Base-by-base conservation (phyloP, 35 echinoderm and acorn worm species). In the Anneissia japonica region DNA sequence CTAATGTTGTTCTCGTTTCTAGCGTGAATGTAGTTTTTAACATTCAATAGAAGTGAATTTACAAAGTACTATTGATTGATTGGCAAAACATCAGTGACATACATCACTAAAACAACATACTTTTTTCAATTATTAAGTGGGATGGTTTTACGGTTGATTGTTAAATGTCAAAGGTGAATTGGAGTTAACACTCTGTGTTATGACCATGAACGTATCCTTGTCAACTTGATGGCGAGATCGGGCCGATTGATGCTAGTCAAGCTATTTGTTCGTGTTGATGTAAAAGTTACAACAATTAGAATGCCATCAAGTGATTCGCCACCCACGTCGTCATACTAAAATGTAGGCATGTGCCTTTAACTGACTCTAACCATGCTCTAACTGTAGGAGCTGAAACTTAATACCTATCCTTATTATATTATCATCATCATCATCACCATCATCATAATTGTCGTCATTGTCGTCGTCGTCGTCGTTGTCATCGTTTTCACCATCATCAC, bases 281-380 rank as follows among this genome's bases (percentile, higher is more conserved):
- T 64, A 64, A 64, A 64, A 64, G 51, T 64, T 64, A 64, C 51
- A 64, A 64, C 51, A 64, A 64, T 64, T 64, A 64, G 51, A 64
- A 64, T 64, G 10, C 11, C 19, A 64, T 64, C 51, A 64, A 64
- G 19, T 23, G 26, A 23, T 64, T 64, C 51, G 51, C 51, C 51
- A 64, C 51, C 51, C 51, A 64, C 51, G 19, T 64, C 51, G 51
- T 23, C 26, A 26, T 64, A 12, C 2, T 64, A 64, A 64, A 64
- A 64, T 23, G 10, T 64, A 64, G 51, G 19, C 51, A 9, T 64
- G 26, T 64, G 11, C 51, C 10, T 64, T 64, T 26, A n/a, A n/a
- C n/a, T n/a, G n/a, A n/a, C n/a, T n/a, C n/a, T n/a, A n/a, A n/a
- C n/a, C n/a, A n/a, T n/a, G n/a, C n/a, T n/a, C n/a, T n/a, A n/a